Conservation (phyloP, 2,888 invertebrate genomes). For the Punctoribates punctum region DNA sequence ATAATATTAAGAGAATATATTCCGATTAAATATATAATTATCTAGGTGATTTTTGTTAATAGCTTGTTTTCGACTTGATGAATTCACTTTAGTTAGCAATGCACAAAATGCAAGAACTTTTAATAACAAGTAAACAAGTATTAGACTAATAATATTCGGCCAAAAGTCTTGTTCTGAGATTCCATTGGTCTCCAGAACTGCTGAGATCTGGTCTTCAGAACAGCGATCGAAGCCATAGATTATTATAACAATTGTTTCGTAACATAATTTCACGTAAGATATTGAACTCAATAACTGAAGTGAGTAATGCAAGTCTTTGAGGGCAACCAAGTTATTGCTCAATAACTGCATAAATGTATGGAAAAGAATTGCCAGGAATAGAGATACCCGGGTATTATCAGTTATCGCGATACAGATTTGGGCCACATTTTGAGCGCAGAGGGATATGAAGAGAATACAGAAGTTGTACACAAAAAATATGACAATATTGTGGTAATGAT, state of each 20-base stretch:
- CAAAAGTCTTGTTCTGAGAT: background rate
- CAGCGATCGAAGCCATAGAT: conserved; percentile 11
- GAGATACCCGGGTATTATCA: background rate
- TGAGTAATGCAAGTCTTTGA: background rate
- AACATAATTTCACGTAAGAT: background rate
- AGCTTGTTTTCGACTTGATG: no score
- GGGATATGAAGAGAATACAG: no score
- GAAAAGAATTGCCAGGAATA: background rate
- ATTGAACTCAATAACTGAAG: background rate
- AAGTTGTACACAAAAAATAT: background rate
- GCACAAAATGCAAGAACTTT: no score
- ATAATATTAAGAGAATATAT: no score
- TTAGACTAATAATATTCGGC: background rate
- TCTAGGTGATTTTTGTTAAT: no score
- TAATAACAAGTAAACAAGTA: no score
- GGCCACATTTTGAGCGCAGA: background rate
- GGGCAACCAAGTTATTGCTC: background rate
- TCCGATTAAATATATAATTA: no score
- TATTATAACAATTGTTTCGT: background rate
- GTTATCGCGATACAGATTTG: background rate
- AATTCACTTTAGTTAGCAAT: no score
- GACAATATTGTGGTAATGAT: no score
- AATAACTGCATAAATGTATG: background rate
- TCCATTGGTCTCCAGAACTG: background rate
- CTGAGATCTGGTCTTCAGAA: background rate